phyloP scores from a whole-genome alignment of 2,888 invertebrate species.

The Diarsia rubi region DNA sequence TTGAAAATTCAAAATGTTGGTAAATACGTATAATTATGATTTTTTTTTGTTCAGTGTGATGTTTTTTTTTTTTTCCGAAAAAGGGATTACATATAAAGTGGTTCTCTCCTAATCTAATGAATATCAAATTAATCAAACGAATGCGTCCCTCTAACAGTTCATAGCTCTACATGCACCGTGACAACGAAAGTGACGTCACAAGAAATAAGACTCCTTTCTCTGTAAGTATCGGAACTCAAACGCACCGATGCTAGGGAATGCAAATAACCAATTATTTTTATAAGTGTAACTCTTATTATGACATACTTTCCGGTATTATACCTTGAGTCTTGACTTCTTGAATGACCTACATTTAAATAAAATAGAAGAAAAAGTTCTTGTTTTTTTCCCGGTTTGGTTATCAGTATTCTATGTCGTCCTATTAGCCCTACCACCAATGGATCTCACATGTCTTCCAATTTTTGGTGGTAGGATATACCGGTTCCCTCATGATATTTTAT shows the following conservation, averaged over 20 bases:
- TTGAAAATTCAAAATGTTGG: too few relatives aligned
- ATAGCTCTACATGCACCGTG: slow-evolving; percentile 58
- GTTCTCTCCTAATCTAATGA: not conserved
- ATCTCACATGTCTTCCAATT: not conserved
- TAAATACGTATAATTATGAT: not conserved
- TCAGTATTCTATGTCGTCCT: not conserved
- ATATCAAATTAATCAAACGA: not conserved
- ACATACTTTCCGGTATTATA: slow-evolving; percentile 50
- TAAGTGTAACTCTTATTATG: slow-evolving; percentile 49
- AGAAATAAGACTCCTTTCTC: slow-evolving; percentile 76
- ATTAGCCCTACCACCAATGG: not conserved
- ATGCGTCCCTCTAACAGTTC: slow-evolving; percentile 31
- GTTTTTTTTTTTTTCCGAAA: not conserved
- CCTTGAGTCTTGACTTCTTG: too few relatives aligned
- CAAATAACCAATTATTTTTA: slow-evolving; percentile 50
- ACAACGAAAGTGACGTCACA: slow-evolving; percentile 72
- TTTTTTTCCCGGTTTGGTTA: not conserved
- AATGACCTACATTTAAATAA: slow-evolving; percentile 33
- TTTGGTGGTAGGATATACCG: not conserved
- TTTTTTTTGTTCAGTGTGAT: not conserved
- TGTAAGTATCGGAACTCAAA: slow-evolving; percentile 68
- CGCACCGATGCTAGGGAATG: slow-evolving; percentile 63
- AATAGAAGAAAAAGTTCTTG: not conserved
- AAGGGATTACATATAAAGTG: not conserved
- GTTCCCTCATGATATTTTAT: not conserved